Evolutionary conservation across 2,888 invertebrate species (phyloP).

Genomic region (Choreutis nemorana): DNA sequence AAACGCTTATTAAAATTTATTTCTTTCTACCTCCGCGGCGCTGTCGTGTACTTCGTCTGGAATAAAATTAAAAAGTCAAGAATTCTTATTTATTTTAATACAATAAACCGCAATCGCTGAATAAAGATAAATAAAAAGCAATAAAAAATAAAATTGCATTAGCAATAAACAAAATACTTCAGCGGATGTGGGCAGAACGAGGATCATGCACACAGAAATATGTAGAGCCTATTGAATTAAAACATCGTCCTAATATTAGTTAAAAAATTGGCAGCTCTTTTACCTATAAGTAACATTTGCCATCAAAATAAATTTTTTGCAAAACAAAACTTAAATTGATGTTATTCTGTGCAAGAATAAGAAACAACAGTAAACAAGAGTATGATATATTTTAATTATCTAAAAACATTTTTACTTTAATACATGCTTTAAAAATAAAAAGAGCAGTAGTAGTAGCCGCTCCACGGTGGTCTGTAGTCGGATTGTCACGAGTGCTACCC

Average conservation of each 20-base stretch:
- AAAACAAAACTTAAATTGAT: conserved; percentile 2
- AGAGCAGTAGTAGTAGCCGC: no score
- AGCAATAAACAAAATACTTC: conserved; percentile 68
- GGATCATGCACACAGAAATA: conserved; percentile 37
- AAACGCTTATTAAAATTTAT: conserved; percentile 67
- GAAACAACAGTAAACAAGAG: no score
- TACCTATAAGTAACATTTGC: conserved; percentile 2
- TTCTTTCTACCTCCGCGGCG: conserved; percentile 61
- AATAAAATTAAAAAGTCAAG: conserved; percentile 67
- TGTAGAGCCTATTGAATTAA: no score
- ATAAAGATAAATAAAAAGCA: conserved; percentile 67
- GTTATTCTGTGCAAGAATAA: conserved; percentile 6
- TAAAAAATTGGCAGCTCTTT: no score
- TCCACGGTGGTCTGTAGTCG: conserved; percentile 34
- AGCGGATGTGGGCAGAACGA: conserved; percentile 63
- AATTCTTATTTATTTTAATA: conserved; percentile 68
- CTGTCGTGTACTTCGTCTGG: conserved; percentile 61
- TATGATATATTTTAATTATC: no score
- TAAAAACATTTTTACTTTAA: no score
- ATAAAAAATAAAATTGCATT: conserved; percentile 68
- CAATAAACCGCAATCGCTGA: conserved; percentile 67
- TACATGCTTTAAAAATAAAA: no score
- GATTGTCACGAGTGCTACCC: conserved; percentile 63
- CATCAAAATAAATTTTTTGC: conserved; percentile 3
- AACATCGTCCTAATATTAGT: no score